Conservation (phyloP, 1,140 invertebrate genomes). For the Aphidius gifuensis region DNA sequence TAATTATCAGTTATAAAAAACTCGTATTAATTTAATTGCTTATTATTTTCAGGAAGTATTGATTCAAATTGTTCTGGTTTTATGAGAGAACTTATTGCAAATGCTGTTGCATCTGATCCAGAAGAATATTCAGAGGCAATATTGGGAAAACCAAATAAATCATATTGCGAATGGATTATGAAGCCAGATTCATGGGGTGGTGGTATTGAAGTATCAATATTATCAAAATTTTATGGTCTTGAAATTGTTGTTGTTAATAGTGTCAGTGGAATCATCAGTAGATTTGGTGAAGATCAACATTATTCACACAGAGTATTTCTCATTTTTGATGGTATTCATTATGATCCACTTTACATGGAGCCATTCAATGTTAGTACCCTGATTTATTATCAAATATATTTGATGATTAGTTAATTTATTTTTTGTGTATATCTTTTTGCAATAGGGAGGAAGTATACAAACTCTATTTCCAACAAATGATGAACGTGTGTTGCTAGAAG, state of each 20-base stretch:
- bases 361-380: slow-evolving; percentile 57
- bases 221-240: slow-evolving; percentile 83
- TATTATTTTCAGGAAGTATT: slow-evolving; percentile 62
- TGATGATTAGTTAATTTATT: neutral
- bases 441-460: slow-evolving; percentile 65
- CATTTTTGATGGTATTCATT: slow-evolving; percentile 95
- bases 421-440: slow-evolving; percentile 14
- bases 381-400: slow-evolving; percentile 13
- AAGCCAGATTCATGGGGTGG: slow-evolving; percentile 89
- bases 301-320: slow-evolving; percentile 83
- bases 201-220: slow-evolving; percentile 87
- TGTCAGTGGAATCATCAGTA: slow-evolving; percentile 83
- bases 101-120: slow-evolving; percentile 72
- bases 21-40: neutral
- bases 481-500: slow-evolving; percentile 69
- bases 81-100: slow-evolving; percentile 84
- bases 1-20: slow-evolving; percentile 28
- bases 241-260: slow-evolving; percentile 95
- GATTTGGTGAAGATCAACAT: slow-evolving; percentile 90
- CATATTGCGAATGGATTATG: slow-evolving; percentile 87
- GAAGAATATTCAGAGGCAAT: slow-evolving; percentile 82
- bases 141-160: slow-evolving; percentile 77
- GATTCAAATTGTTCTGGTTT: slow-evolving; percentile 68
- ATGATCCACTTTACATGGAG: slow-evolving; percentile 90
- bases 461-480: slow-evolving; percentile 81